Evolutionary conservation across 2,113 vertebrate species (phyloP), one percentile per base, ranked within the genome.

Genomic region (Stegastes partitus): DNA sequence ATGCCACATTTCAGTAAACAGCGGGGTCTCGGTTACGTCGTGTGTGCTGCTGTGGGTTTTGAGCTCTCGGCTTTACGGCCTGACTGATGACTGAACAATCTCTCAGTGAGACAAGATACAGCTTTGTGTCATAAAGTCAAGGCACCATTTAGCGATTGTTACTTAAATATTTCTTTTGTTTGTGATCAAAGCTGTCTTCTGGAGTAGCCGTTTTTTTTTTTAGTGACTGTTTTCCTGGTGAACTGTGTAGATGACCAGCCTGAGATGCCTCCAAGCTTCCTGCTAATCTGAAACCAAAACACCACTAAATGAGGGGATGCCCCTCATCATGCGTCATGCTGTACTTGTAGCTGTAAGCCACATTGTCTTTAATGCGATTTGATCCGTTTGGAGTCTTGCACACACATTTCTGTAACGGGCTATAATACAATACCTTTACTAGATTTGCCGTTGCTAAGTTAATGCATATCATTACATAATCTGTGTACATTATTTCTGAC

Each of bases 351-450:
- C 62, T 64, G 14, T 26, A 55, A 57, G 70, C 68, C 49, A 73
- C 55, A 64, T 74, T 80, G 28, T 57, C 71, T 77, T 58, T 81
- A 79, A 77, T 79, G 72, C 37, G 67, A 68, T 65, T 79, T 70
- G 44, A 80, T 45, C 44, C 66, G 42, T 67, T 79, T 77, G 59
- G 25, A 76, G n/a, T 82, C n/a, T 50, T 25, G 12, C 61, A 50
- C 31, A 58, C 51, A 62, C 28, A 81, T 85, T 37, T 26, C 44
- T 68, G 1, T 65, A 67, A 68, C 31, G 44, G 14, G 11, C 10
- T 44, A 37, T 49, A 16, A 12, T 51, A 26, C 15, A 55, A 28
- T 54, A 14, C 14, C 10, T 61, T 74, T 31, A 26, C 42, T 45
- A 47, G 28, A 53, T 70, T 55, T 77, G 21, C 21, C 62, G 21